A percentile compares a stretch with the other conserved stretches of the same genome.
Conservation (phyloP, 2,113 vertebrate genomes). For the Shinisaurus crocodilurus region DNA sequence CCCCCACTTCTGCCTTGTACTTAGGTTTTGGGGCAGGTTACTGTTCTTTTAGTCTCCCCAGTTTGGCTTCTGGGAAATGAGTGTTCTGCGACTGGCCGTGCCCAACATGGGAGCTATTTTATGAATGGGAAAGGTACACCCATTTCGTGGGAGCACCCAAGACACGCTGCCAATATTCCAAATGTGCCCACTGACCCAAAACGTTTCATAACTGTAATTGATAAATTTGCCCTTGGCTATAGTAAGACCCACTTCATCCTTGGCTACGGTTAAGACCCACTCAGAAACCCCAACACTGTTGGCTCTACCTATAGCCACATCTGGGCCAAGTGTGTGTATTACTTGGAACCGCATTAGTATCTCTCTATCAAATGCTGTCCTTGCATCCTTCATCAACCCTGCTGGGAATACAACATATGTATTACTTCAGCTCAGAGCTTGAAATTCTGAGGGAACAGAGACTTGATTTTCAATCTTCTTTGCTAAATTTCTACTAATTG, state of each 20-base stretch:
- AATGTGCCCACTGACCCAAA: too few relatives aligned
- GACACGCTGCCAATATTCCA: too few relatives aligned
- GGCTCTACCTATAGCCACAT: accelerated
- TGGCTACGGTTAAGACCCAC: not conserved
- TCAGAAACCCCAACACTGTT: not conserved
- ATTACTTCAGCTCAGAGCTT: not conserved
- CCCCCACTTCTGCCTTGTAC: too few relatives aligned
- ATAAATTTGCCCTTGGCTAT: not conserved
- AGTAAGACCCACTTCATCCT: not conserved
- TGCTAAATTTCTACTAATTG: slow-evolving; percentile 77
- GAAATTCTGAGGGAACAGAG: slow-evolving; percentile 31
- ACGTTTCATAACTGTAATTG: too few relatives aligned
- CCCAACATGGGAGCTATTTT: too few relatives aligned
- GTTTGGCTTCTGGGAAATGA: too few relatives aligned
- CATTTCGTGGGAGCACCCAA: too few relatives aligned
- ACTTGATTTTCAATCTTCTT: slow-evolving; percentile 70
- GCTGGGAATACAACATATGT: slow-evolving; percentile 17
- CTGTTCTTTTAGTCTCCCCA: too few relatives aligned
- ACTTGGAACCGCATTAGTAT: not conserved
- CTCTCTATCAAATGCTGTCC: not conserved
- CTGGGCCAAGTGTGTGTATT: accelerated
- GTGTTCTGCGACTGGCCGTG: too few relatives aligned
- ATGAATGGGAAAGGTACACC: too few relatives aligned
- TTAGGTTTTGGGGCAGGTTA: too few relatives aligned
- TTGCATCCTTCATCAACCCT: not conserved